These are phyloP conservation scores for Tipula confusa DNA, from an alignment of 2,888 invertebrate species.

Conservation along the genomic window DNA sequence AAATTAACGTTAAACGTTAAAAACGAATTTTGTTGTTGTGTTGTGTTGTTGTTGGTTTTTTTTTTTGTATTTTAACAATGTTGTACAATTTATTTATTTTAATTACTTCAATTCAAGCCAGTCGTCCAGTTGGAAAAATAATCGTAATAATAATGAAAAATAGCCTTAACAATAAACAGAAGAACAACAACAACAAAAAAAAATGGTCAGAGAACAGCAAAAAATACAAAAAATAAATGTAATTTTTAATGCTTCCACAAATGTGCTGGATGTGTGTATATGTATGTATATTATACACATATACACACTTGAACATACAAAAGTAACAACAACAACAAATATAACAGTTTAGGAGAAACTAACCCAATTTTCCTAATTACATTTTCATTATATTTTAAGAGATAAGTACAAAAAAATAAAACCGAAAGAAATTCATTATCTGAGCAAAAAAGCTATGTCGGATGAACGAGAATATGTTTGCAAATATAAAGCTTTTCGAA, in stretches of 20 bases:
- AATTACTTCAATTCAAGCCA: neutral
- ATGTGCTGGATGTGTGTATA: neutral
- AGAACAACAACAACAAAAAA: neutral
- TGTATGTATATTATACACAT: neutral
- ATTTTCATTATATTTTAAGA: conserved; percentile 9
- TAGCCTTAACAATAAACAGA: neutral
- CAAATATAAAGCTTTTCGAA: too few species aligned
- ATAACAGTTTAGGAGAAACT: neutral
- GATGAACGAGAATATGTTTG: too few species aligned
- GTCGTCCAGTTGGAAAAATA: conserved; percentile 12
- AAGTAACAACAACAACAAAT: neutral
- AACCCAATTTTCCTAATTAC: conserved; percentile 20
- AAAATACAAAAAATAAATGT: neutral
- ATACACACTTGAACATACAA: neutral
- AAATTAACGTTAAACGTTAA: neutral
- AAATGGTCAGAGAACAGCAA: neutral
- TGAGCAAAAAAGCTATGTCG: neutral
- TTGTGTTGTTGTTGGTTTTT: neutral
- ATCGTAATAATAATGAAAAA: conserved; percentile 5
- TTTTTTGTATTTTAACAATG: conserved; percentile 1
- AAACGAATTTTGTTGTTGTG: neutral
- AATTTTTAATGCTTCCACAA: conserved; percentile 9
- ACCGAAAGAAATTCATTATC: neutral
- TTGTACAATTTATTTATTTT: conserved; percentile 25
- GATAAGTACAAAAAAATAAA: neutral